Percentiles rank a stretch among this genome's conserved stretches.
These are phyloP conservation scores for Lepilemur septentrionalis DNA, from an alignment of 2,797 vertebrate genomes.

Conservation along the genomic window DNA sequence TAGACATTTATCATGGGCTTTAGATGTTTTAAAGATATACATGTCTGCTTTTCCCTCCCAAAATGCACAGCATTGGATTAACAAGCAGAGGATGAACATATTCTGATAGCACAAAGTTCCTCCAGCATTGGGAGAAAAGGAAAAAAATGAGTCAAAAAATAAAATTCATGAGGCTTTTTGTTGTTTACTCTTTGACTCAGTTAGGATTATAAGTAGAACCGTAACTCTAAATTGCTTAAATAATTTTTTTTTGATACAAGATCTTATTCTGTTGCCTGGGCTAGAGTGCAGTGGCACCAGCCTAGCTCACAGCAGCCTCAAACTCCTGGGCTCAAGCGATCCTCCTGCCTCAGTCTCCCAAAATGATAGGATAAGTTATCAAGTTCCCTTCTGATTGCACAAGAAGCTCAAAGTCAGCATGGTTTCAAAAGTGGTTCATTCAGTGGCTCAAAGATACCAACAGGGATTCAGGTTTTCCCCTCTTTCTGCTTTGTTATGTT, in stretches of 20 bases:
- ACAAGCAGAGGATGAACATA: not conserved
- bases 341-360: not conserved
- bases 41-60: not conserved
- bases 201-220: not conserved
- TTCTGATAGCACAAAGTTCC: not conserved
- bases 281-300: not conserved
- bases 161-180: not conserved
- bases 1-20: conserved; percentile 50
- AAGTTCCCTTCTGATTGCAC: not conserved
- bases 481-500: not conserved
- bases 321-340: not conserved
- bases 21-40: conserved; percentile 43
- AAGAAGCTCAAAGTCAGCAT: not conserved
- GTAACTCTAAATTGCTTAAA: not conserved
- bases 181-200: not conserved
- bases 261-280: not conserved
- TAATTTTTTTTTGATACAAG: not conserved
- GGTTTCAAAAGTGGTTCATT: not conserved
- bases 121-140: not conserved
- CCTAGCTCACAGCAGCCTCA: not conserved
- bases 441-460: not conserved
- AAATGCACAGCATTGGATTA: not conserved
- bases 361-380: not conserved
- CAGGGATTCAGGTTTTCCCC: not conserved
- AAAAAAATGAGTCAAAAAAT: not conserved